Conservation (phyloP, 2,888 invertebrate genomes). For the Acleris holmiana region DNA sequence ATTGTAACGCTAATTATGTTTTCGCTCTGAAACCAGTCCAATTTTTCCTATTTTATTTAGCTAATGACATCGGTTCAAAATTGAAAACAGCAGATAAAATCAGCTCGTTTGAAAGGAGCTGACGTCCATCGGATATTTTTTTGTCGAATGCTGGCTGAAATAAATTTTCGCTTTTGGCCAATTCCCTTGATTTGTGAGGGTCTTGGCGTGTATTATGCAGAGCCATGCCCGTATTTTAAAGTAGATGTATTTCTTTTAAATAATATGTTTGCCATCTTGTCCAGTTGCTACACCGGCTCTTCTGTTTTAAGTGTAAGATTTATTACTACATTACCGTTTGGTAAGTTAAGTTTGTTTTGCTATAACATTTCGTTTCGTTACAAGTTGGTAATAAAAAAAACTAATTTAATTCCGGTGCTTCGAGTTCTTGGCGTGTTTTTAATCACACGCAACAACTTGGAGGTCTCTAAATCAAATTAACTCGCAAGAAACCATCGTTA, state of each 20-base stretch:
- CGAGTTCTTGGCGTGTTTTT: constrained; percentile 5
- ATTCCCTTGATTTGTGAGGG: constrained; percentile 37
- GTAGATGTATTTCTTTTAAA: constrained; percentile 28
- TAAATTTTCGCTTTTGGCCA: constrained; percentile 35
- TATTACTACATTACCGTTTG: not conserved
- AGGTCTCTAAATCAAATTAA: constrained; percentile 16
- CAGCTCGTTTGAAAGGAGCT: constrained; percentile 32
- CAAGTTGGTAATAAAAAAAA: too few species aligned
- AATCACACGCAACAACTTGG: constrained; percentile 8
- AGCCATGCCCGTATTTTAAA: constrained; percentile 29
- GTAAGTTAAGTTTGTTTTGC: too few species aligned
- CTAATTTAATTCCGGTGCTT: too few species aligned
- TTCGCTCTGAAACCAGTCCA: constrained; percentile 14
- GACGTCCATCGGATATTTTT: constrained; percentile 33
- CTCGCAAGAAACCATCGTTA: constrained; percentile 22
- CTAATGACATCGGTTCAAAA: constrained; percentile 27
- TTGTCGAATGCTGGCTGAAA: constrained; percentile 34
- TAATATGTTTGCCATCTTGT: not conserved
- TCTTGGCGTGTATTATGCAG: constrained; percentile 35
- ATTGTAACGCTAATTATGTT: constrained; percentile 17
- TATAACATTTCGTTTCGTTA: too few species aligned
- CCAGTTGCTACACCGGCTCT: not conserved
- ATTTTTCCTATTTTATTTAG: constrained; percentile 17
- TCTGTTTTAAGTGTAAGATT: not conserved
- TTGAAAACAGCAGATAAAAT: constrained; percentile 32